These are phyloP conservation scores for Ia io DNA, from an alignment of 2,113 vertebrate genomes.

Conservation along the genomic window DNA sequence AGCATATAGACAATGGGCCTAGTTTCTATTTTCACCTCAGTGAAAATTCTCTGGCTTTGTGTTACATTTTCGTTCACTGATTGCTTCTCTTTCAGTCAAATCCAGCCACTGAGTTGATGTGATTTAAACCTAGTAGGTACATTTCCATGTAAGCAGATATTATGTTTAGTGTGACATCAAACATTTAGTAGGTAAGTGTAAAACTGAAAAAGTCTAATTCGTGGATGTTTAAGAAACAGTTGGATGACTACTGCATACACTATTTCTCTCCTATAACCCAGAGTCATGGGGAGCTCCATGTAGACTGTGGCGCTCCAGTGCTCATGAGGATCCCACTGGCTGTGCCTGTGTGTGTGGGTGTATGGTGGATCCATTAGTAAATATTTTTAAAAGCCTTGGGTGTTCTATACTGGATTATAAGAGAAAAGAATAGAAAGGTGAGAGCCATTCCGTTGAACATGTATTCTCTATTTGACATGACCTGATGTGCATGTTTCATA, in stretches of 20 bases:
- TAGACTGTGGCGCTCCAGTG: neutral
- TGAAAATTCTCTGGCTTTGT: conserved; percentile 30
- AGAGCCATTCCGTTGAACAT: neutral
- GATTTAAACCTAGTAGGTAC: neutral
- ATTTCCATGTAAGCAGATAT: neutral
- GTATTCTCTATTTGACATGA: neutral
- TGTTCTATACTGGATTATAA: neutral
- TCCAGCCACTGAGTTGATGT: neutral
- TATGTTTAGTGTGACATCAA: neutral
- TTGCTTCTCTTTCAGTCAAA: neutral
- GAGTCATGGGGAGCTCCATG: neutral
- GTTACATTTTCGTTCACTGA: neutral
- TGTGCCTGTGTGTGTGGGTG: neutral
- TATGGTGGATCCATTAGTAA: neutral
- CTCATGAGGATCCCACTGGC: neutral
- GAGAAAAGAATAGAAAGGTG: neutral
- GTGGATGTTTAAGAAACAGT: neutral
- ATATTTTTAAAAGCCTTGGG: neutral
- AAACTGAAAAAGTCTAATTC: neutral
- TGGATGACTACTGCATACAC: neutral
- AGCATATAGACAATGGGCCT: neutral
- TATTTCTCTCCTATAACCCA: neutral
- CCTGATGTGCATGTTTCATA: neutral
- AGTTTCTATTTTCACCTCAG: conserved; percentile 1
- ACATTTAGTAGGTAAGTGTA: neutral